phyloP scores from a whole-genome alignment of 2,888 invertebrate species.

The Latrodectus elegans region DNA sequence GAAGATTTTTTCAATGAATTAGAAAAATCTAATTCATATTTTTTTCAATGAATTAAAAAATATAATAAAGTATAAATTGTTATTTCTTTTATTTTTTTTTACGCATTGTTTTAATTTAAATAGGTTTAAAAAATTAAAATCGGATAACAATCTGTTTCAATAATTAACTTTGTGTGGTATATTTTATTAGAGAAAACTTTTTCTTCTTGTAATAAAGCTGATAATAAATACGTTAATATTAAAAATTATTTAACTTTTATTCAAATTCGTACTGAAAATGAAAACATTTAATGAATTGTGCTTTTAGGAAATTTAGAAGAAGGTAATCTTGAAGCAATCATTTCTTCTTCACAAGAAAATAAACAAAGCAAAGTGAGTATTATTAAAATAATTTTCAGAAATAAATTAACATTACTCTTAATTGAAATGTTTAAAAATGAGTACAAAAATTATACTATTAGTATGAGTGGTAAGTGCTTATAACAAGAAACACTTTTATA shows the following conservation, averaged over 20 bases:
- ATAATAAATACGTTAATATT: background rate
- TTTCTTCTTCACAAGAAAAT: constrained; percentile 5
- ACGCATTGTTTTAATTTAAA: no score
- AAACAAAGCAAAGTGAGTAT: constrained; percentile 29
- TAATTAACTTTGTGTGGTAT: no score
- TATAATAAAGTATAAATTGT: no score
- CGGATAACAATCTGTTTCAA: no score
- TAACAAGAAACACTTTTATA: no score
- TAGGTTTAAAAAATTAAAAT: no score
- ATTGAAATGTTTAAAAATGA: background rate
- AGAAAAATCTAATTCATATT: no score
- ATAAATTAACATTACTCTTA: no score
- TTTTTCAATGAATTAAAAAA: no score
- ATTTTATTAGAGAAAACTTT: no score
- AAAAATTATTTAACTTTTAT: background rate
- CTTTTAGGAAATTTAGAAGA: constrained; percentile 28
- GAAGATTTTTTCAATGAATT: no score
- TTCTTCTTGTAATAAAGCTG: background rate
- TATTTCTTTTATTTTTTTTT: no score
- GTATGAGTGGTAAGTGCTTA: background rate
- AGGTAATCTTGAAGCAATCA: background rate
- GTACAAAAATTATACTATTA: background rate
- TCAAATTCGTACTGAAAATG: background rate
- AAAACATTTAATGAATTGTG: background rate
- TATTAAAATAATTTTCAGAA: background rate